Conservation (phyloP, 2,797 vertebrate species). For the Sebastiscus tertius region DNA sequence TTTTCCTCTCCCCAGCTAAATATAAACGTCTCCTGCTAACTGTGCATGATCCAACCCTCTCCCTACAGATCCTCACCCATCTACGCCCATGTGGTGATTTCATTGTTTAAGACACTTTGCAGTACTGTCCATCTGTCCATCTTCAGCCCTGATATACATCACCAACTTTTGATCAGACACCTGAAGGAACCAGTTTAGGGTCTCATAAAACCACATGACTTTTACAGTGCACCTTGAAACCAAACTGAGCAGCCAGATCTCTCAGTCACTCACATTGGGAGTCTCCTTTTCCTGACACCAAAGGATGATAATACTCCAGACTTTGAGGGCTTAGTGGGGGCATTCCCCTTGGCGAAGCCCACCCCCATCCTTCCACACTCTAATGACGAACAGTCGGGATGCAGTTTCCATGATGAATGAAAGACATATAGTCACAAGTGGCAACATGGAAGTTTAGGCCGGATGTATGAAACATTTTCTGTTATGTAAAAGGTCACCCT, state of each 20-base stretch:
- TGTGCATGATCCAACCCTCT: conserved; percentile 22
- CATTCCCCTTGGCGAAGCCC: conserved; percentile 43
- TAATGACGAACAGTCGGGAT: conserved; percentile 20
- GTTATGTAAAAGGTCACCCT: background rate
- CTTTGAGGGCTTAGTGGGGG: conserved; percentile 54
- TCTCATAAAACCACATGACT: background rate
- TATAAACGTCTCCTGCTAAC: conserved; percentile 64
- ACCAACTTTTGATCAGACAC: background rate
- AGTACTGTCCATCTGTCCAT: background rate
- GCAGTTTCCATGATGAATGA: conserved; percentile 46
- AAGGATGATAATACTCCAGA: conserved; percentile 58
- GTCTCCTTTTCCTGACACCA: conserved; percentile 28
- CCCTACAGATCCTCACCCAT: conserved; percentile 27
- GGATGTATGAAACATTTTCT: background rate
- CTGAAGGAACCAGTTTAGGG: background rate
- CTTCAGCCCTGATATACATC: background rate
- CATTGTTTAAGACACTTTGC: background rate
- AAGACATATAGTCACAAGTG: conserved; percentile 40
- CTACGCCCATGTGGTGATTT: conserved; percentile 22
- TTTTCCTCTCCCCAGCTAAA: conserved; percentile 64
- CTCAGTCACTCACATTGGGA: background rate
- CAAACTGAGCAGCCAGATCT: background rate
- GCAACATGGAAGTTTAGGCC: background rate
- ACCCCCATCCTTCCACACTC: background rate
- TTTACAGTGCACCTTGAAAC: conserved; percentile 12